Base-by-base conservation (phyloP, 2,797 vertebrate species). In the Linurgus olivaceus region DNA sequence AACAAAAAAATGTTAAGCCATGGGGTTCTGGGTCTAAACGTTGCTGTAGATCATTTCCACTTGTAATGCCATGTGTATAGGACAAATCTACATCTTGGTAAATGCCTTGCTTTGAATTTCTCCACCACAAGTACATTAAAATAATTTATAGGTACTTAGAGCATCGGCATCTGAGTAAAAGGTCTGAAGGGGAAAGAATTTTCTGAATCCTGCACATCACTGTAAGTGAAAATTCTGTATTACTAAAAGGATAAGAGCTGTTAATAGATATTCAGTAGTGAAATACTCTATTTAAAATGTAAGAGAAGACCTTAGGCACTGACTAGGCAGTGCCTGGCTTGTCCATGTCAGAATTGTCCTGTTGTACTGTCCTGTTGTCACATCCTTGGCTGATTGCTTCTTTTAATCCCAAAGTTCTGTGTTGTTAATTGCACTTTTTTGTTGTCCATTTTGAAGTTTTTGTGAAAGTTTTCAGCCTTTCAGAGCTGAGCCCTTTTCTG, bases 1-100 rank as follows among this genome's bases (percentile, higher is more conserved):
- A 94, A 73, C 61, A 70, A 70, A 72, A 86, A 94, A 93, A 35
- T 45, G 51, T 94, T 95, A 90, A 94, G 51, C 88, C 76, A 18
- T 6, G 1, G 71, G 63, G 33, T 84, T 94, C 91, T 83, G 61
- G 54, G 26, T 78, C 67, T 95, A 71, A 94, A 73, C 0, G 1
- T 61, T 91, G 29, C 62, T 73, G 72, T 78, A 91, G 76, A 95
- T 94, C 24, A 86, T 90, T 95, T 94, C 71, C 26, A 73, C 75
- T 96, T 91, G 68, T 57, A 81, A n/a, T 77, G 28, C 72, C 75
- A 29, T 59, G 45, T 40, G 45, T 91, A 55, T 71, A 78, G 68
- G 71, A 88, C 38, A 86, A 91, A 88, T 55, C 38, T 68, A 20
- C 72, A 73, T 85, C 78, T 50, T 79, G 66, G 68, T n/a, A 84